Conservation (phyloP, 2,888 invertebrate genomes). For the Acleris holmiana region DNA sequence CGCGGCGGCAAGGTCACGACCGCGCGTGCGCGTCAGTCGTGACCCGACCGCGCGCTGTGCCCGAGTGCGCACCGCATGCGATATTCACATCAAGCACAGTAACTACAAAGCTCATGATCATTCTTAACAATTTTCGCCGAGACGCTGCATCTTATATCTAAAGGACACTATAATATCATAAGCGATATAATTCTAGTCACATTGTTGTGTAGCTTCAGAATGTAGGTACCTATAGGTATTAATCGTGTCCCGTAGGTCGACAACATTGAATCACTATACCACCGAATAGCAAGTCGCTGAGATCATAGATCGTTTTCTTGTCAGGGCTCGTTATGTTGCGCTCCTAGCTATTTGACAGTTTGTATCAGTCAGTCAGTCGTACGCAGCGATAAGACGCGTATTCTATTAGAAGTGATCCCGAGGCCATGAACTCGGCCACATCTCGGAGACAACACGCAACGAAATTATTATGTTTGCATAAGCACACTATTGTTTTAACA, state of each 20-base stretch:
- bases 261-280: conserved; percentile 47
- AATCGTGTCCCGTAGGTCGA: conserved; percentile 46
- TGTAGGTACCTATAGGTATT: conserved; percentile 9
- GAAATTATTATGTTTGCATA: conserved; percentile 46
- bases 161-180: conserved; percentile 47
- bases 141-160: conserved; percentile 60
- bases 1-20: conserved; percentile 81
- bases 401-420: conserved; percentile 39
- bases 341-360: conserved; percentile 2
- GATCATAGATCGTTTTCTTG: conserved; percentile 62
- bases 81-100: conserved; percentile 64
- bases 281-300: conserved; percentile 66
- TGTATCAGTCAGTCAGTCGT: conserved; percentile 12
- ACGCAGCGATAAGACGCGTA: conserved; percentile 16
- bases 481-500: conserved; percentile 40
- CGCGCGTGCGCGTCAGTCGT: conserved; percentile 82
- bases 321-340: conserved; percentile 9
- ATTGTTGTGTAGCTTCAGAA: conserved; percentile 2
- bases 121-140: conserved; percentile 52
- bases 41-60: conserved; percentile 79
- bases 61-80: conserved; percentile 53
- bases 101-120: conserved; percentile 71
- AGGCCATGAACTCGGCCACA: conserved; percentile 58
- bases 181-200: conserved; percentile 56
- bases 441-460: conserved; percentile 47